A percentile compares a stretch with the other conserved stretches of the same genome.
Evolutionary conservation across 2,797 vertebrate genomes (phyloP).

Genomic region (Apodemus agrarius): DNA sequence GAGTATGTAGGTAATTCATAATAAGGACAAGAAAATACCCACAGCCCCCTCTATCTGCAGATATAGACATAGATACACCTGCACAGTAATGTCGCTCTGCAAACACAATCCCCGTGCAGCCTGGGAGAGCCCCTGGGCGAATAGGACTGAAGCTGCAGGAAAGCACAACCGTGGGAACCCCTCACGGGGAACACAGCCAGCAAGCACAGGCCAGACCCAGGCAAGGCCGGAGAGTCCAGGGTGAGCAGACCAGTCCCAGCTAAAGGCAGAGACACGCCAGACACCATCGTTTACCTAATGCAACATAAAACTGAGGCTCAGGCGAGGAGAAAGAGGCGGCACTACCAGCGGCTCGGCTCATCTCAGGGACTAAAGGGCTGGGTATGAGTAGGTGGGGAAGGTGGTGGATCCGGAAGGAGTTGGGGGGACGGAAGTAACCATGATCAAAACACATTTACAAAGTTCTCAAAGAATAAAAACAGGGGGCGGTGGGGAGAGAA

Average conservation of each 20-base stretch:
- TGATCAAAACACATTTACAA: background rate
- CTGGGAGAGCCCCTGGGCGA: background rate
- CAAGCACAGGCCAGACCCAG: background rate
- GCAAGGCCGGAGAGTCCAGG: background rate
- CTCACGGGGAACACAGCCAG: too few species aligned
- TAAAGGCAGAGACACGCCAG: background rate
- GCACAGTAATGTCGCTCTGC: background rate
- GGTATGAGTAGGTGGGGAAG: background rate
- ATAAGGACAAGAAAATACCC: background rate
- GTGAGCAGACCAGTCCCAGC: background rate
- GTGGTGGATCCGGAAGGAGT: background rate
- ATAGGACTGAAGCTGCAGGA: background rate
- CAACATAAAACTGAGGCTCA: too few species aligned
- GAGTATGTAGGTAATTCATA: background rate
- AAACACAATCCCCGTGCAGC: background rate
- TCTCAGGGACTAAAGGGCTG: background rate
- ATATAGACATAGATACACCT: background rate
- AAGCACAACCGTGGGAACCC: background rate
- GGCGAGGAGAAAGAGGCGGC: too few species aligned
- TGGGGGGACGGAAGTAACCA: too few species aligned
- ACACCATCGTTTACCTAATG: background rate
- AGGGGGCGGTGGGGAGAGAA: fast-evolving
- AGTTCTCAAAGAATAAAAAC: background rate
- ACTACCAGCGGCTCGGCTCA: background rate
- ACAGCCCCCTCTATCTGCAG: background rate